Conservation (phyloP, 1,140 invertebrate genomes). For the Drusus annulatus region DNA sequence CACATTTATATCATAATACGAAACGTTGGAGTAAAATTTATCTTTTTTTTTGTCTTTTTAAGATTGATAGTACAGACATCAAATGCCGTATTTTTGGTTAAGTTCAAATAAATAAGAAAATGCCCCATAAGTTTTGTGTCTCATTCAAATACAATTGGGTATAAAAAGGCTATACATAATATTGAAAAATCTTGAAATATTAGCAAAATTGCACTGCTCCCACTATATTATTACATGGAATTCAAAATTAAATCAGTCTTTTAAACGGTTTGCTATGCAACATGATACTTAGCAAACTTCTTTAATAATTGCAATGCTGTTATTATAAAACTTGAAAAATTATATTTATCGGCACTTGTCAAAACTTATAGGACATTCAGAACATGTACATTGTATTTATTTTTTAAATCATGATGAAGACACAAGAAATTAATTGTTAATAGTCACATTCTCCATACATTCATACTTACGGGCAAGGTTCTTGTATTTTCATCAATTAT, state of each 20-base stretch:
- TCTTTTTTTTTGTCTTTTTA: no score
- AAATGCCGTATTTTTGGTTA: conserved; percentile 31
- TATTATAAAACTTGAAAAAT: background rate
- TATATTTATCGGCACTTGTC: background rate
- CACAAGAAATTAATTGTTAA: background rate
- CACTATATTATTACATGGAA: no score
- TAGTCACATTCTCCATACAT: background rate
- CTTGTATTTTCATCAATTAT: conserved; percentile 13
- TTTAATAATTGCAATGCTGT: background rate
- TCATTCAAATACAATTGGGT: no score
- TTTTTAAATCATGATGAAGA: background rate
- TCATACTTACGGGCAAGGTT: background rate
- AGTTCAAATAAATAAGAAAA: conserved; percentile 16
- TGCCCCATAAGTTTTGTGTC: conserved; percentile 5
- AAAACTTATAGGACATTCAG: conserved; percentile 4
- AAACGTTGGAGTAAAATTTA: no score
- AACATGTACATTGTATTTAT: background rate
- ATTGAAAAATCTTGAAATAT: no score
- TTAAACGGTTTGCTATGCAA: no score
- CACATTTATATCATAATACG: no score
- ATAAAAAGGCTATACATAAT: no score
- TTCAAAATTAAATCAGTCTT: no score
- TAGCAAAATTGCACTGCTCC: no score
- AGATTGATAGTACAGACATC: conserved; percentile 4
- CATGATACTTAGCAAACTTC: no score